A percentile compares a stretch with the other conserved stretches of the same genome.
These are phyloP conservation scores for Condylostylus longicornis DNA, from an alignment of 1,140 invertebrate genomes.

Conservation along the genomic window DNA sequence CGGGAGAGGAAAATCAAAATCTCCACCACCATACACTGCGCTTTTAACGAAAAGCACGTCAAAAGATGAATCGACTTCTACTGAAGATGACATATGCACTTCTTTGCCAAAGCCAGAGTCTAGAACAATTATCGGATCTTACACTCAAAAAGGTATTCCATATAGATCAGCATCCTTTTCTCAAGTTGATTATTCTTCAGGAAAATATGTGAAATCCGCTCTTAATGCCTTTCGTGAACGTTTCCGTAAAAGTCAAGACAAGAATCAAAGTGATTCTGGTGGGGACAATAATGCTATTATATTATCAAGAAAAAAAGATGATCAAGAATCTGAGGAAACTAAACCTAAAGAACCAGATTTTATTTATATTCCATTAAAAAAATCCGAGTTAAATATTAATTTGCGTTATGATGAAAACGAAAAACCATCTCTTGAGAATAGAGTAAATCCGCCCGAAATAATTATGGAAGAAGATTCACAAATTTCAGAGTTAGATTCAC, in stretches of 20 bases:
- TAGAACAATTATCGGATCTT: conserved; percentile 39
- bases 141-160: conserved; percentile 43
- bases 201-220: conserved; percentile 21
- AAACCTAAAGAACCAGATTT: conserved; percentile 18
- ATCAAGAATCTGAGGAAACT: neutral
- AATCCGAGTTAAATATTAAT: conserved; percentile 19
- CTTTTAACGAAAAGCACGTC: conserved; percentile 25
- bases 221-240: conserved; percentile 26
- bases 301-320: conserved; percentile 5
- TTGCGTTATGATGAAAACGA: conserved; percentile 24
- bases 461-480: conserved; percentile 23
- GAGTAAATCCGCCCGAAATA: conserved; percentile 16
- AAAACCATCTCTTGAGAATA: conserved; percentile 20
- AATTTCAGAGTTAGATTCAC: too few species aligned
- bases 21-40: conserved; percentile 18
- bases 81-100: conserved; percentile 33
- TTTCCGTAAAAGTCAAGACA: too few species aligned
- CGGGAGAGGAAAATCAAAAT: conserved; percentile 28
- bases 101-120: conserved; percentile 39
- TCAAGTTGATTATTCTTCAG: conserved; percentile 53
- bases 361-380: conserved; percentile 25
- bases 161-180: conserved; percentile 70
- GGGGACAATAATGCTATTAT: too few species aligned
- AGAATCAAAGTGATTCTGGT: neutral
- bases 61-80: conserved; percentile 14